phyloP scores from a whole-genome alignment of 37 sponge, comb jelly and placozoan species.

The Mnemiopsis leidyi region DNA sequence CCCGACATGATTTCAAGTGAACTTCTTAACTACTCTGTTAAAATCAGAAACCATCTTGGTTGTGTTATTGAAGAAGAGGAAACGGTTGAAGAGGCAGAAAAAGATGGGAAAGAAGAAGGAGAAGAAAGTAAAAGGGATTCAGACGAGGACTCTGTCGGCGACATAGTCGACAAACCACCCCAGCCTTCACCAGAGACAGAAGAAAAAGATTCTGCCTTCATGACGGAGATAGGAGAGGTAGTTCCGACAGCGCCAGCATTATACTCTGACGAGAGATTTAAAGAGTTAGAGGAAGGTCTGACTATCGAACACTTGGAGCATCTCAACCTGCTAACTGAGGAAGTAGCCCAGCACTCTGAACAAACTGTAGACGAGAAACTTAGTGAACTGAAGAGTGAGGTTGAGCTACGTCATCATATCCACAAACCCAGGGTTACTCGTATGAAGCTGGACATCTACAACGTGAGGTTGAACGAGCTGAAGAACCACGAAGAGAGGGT shows the following conservation, averaged over 20 bases:
- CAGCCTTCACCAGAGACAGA: background rate
- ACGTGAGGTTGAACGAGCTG: conserved; percentile 54
- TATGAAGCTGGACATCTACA: conserved; percentile 64
- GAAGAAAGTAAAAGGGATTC: background rate
- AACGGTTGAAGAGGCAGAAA: background rate
- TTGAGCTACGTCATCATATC: conserved; percentile 44
- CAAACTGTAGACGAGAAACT: conserved; percentile 45
- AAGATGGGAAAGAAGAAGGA: background rate
- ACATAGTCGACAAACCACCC: background rate
- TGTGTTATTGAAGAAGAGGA: background rate
- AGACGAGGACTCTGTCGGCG: background rate
- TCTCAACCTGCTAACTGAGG: background rate
- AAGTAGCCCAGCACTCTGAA: background rate
- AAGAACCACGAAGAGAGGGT: conserved; percentile 54
- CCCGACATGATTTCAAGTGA: conserved; percentile 45
- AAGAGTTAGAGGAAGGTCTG: background rate
- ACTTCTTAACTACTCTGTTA: background rate
- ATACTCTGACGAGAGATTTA: conserved; percentile 16
- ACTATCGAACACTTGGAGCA: background rate
- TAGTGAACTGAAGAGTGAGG: conserved; percentile 51
- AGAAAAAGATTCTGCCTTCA: background rate
- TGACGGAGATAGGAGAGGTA: background rate
- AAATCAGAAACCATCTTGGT: background rate
- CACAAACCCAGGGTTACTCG: conserved; percentile 27
- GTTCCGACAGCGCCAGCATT: background rate